Evolutionary conservation across 2,797 vertebrate species (phyloP).

Genomic region (Phataginus tricuspis): DNA sequence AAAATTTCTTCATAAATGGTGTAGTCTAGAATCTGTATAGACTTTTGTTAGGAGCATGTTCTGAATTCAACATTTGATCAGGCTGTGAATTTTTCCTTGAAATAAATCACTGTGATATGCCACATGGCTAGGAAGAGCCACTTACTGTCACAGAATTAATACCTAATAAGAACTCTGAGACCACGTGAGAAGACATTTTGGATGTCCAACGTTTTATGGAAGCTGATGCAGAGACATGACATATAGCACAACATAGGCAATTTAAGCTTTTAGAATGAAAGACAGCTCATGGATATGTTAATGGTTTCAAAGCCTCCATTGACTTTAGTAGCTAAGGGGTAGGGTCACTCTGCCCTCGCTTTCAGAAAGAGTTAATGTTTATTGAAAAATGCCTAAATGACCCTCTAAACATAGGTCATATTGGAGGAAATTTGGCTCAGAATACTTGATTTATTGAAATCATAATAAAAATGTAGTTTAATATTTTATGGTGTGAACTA

Average conservation of each 20-base stretch:
- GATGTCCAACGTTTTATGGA: slow-evolving; percentile 42
- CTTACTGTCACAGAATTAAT: slow-evolving; percentile 55
- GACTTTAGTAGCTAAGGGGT: slow-evolving; percentile 25
- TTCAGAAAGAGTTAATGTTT: slow-evolving; percentile 36
- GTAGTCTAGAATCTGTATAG: slow-evolving; percentile 58
- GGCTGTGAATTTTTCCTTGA: slow-evolving; percentile 54
- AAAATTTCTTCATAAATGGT: slow-evolving; percentile 73
- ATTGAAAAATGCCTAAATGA: neutral
- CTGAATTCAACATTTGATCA: slow-evolving; percentile 62
- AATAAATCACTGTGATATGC: slow-evolving; percentile 66
- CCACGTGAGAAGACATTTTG: slow-evolving; percentile 26
- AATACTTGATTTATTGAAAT: slow-evolving; percentile 35
- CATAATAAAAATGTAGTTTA: slow-evolving; percentile 9
- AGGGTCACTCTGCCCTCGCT: neutral
- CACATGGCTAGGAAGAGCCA: slow-evolving; percentile 36
- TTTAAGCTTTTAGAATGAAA: slow-evolving; percentile 48
- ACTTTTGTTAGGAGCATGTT: slow-evolving; percentile 60
- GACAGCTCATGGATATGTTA: neutral
- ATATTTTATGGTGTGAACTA: slow-evolving; percentile 30
- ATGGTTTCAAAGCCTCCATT: slow-evolving; percentile 28
- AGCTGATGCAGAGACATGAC: slow-evolving; percentile 45
- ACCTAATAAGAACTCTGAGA: slow-evolving; percentile 27
- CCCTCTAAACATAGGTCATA: neutral
- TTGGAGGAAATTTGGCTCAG: neutral
- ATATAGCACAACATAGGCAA: neutral